These are phyloP conservation scores for Neomicropteryx cornuta DNA, from an alignment of 1,140 invertebrate genomes.

Conservation along the genomic window DNA sequence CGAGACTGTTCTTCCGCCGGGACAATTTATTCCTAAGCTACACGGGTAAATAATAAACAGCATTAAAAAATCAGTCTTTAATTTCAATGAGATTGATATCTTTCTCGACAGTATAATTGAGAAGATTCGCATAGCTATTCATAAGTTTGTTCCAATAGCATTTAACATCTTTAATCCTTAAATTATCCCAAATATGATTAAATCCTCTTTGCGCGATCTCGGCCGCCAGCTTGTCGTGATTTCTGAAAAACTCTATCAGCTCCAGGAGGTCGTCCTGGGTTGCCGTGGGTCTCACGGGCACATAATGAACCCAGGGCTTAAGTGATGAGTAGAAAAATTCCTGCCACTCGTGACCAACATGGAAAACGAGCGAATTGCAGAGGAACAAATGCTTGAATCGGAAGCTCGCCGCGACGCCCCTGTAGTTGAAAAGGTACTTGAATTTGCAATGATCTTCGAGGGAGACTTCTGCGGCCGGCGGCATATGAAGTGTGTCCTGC, in stretches of 20 bases:
- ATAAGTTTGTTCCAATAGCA: slow-evolving; percentile 85
- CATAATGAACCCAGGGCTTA: slow-evolving; percentile 93
- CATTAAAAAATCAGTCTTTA: too few relatives aligned
- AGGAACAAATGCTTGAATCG: slow-evolving; percentile 93
- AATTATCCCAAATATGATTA: slow-evolving; percentile 73
- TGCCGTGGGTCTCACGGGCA: slow-evolving; percentile 70
- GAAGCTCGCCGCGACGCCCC: slow-evolving; percentile 94
- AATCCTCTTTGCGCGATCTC: slow-evolving; percentile 75
- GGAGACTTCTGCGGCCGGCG: slow-evolving; percentile 76
- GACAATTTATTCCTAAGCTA: too few relatives aligned
- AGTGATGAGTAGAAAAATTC: slow-evolving; percentile 92
- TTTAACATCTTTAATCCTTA: slow-evolving; percentile 70
- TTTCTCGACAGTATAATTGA: slow-evolving; percentile 55
- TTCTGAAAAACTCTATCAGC: slow-evolving; percentile 65
- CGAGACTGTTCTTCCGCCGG: too few relatives aligned
- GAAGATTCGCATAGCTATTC: slow-evolving; percentile 61
- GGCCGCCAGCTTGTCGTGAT: slow-evolving; percentile 63
- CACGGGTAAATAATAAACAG: too few relatives aligned
- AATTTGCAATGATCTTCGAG: slow-evolving; percentile 89
- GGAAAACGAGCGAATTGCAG: slow-evolving; percentile 89
- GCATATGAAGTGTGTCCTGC: slow-evolving; percentile 73
- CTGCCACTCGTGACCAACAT: slow-evolving; percentile 89
- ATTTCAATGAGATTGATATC: slow-evolving; percentile 45
- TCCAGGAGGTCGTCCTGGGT: slow-evolving; percentile 54
- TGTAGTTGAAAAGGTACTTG: slow-evolving; percentile 93